These are phyloP conservation scores for Drepanosiphum platanoidis DNA, from an alignment of 2,888 invertebrate genomes.

Conservation along the genomic window DNA sequence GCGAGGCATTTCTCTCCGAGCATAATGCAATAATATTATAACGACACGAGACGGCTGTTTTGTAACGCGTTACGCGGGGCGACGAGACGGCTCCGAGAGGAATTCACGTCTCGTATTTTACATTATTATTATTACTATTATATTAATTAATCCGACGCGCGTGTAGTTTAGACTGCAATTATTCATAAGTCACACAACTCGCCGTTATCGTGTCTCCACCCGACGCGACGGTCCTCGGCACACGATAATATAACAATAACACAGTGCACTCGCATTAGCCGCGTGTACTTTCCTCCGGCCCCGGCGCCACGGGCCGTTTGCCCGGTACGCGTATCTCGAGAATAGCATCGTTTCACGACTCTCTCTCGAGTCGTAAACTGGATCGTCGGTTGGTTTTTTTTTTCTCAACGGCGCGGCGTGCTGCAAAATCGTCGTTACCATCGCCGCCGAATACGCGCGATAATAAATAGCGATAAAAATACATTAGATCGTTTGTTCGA, in stretches of 20 bases:
- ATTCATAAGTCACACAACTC: conserved; percentile 6
- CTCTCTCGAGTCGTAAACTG: neutral
- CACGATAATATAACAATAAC: neutral
- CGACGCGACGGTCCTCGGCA: neutral
- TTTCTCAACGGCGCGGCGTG: neutral
- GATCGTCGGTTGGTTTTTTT: neutral
- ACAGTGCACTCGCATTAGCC: neutral
- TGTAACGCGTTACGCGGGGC: no score
- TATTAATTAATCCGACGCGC: no score
- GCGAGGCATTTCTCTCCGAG: no score
- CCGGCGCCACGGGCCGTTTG: neutral
- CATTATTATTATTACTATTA: no score
- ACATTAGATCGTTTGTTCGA: no score
- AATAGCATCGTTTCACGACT: neutral
- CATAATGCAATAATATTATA: no score
- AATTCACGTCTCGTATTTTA: no score
- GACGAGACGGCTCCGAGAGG: no score
- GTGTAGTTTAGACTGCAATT: conserved; percentile 15
- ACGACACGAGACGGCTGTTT: no score
- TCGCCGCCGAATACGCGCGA: no score
- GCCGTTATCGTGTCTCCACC: neutral
- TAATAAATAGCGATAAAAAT: no score
- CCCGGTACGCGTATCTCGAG: neutral
- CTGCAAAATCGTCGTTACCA: no score
- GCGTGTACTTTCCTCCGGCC: neutral